Evolutionary conservation across 2,888 invertebrate species (phyloP), one percentile per base, ranked within the genome.

Genomic region (Leucoma salicis): DNA sequence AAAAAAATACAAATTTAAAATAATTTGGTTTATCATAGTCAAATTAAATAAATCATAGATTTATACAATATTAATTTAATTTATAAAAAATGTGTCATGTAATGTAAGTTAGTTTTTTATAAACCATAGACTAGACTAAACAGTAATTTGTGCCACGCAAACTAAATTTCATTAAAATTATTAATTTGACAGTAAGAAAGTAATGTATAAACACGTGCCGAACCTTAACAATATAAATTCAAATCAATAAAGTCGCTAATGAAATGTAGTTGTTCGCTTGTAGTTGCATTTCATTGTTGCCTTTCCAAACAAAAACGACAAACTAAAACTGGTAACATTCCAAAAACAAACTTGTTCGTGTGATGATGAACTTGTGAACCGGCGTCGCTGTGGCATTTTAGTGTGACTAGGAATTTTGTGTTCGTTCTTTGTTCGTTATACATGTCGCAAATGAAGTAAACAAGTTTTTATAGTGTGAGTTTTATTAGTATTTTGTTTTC

Each of bases 311-410:
- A 64, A 64, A 42, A 62, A 67, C 62, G 57, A 51, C 53, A 58
- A 56, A 78, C 53, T 59, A 57, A 77, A 69, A 65, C 84, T 87
- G 87, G 87, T 87, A 87, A 87, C 87, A 87, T 87, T 87, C 64
- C 60, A 68, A 82, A 83, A 86, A 84, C 78, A 85, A 83, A 81
- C 79, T 78, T 66, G 74, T 79, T 74, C 70, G 69, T 69, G 70
- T 72, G 74, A 82, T 79, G 84, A 83, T 87, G 87, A 82, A 86
- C 84, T 81, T 83, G 87, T 88, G 82, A 87, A 84, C 88, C 88
- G 88, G 88, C 87, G 80, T 85, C 81, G 74, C 77, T 79, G 79
- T 85, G 82, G 82, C 85, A 76, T 82, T 85, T 82, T 80, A 67
- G 78, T 82, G 78, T 76, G 74, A 78, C 75, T 78, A 60, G 68